Conservation (phyloP, 2,888 invertebrate genomes). For the Drosophila paracracens region DNA sequence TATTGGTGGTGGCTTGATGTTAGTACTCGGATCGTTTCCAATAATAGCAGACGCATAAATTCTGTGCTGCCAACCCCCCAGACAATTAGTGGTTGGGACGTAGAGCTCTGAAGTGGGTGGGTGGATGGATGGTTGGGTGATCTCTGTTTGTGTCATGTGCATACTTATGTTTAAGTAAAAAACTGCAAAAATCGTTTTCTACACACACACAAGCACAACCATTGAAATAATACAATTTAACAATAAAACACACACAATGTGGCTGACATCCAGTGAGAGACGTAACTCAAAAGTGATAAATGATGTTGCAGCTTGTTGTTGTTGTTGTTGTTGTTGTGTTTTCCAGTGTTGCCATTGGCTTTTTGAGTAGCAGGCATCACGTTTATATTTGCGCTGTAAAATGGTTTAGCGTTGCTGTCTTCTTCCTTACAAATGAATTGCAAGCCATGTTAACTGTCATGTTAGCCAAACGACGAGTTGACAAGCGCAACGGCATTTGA, state of each 20-base stretch:
- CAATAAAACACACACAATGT: constrained; percentile 66
- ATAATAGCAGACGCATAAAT: constrained; percentile 59
- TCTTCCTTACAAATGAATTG: constrained; percentile 54
- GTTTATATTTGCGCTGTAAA: constrained; percentile 71
- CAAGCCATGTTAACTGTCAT: constrained; percentile 79
- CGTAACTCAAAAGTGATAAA: constrained; percentile 71
- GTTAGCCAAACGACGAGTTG: constrained; percentile 71
- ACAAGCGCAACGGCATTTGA: constrained; percentile 66
- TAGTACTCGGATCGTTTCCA: constrained; percentile 30
- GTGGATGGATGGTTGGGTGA: background rate
- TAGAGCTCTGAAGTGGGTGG: background rate
- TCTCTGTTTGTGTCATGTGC: constrained; percentile 51
- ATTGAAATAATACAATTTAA: constrained; percentile 54
- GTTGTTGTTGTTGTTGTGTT: background rate
- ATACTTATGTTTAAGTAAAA: constrained; percentile 46
- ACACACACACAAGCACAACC: constrained; percentile 20
- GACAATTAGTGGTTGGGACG: constrained; percentile 60
- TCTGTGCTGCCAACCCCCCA: constrained; percentile 47
- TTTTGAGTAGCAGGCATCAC: constrained; percentile 61
- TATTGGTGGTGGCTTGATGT: constrained; percentile 43
- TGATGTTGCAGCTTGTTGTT: constrained; percentile 65
- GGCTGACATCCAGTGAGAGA: constrained; percentile 42
- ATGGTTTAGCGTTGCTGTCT: constrained; percentile 64
- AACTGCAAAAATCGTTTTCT: constrained; percentile 64
- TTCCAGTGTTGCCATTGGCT: constrained; percentile 60